Conservation (phyloP, 2,113 vertebrate species). For the Silurus meridionalis region DNA sequence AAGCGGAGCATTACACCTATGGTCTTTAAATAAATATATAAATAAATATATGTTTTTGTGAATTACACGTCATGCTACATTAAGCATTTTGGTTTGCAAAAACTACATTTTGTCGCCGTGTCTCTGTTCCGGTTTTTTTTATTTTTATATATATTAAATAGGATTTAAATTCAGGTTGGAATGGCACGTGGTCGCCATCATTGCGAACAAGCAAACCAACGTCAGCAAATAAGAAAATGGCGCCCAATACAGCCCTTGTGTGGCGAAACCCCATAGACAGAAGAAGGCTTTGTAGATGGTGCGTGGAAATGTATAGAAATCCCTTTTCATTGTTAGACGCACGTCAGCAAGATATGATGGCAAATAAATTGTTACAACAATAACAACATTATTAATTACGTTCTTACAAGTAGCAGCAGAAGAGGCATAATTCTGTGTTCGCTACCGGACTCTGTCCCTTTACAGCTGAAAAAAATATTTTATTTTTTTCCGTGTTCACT, state of each 20-base stretch:
- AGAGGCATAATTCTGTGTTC: background rate
- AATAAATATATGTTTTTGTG: no score
- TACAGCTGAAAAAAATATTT: background rate
- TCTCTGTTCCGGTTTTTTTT: background rate
- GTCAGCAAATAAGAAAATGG: conserved; percentile 72
- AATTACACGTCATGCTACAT: background rate
- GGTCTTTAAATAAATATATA: no score
- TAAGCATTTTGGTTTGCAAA: background rate
- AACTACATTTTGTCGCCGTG: background rate
- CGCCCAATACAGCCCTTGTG: conserved; percentile 49
- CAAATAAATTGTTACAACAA: background rate
- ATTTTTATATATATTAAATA: background rate
- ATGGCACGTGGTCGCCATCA: conserved; percentile 65
- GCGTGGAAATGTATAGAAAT: background rate
- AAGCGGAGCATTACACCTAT: no score
- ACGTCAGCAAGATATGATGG: background rate
- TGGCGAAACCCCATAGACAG: background rate
- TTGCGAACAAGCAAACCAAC: conserved; percentile 57
- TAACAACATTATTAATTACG: background rate
- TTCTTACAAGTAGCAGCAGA: background rate
- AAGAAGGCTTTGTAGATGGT: conserved; percentile 6
- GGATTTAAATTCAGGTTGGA: conserved; percentile 14
- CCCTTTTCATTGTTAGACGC: background rate
- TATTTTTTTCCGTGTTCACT: background rate
- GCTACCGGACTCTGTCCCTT: background rate